A percentile compares a stretch with the other conserved stretches of the same genome.
Conservation (phyloP, 2,113 vertebrate genomes). For the Heloderma charlesbogerti region DNA sequence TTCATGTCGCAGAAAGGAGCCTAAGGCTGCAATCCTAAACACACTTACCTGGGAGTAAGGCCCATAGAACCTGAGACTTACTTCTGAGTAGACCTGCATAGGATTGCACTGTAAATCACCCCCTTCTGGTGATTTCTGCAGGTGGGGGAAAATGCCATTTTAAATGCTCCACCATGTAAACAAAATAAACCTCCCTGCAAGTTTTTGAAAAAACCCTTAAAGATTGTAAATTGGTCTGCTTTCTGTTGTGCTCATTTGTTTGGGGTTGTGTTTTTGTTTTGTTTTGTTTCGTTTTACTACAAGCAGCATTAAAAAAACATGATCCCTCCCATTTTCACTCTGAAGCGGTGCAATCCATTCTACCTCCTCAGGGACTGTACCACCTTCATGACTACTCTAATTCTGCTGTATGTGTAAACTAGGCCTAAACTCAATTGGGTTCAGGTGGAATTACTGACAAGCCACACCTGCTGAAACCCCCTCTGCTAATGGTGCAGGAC, state of each 20-base stretch:
- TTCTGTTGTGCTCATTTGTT: no score
- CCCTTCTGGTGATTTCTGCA: not conserved
- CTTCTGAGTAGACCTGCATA: no score
- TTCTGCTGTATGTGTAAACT: not conserved
- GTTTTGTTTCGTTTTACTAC: not conserved
- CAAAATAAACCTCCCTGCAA: not conserved
- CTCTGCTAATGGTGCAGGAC: no score
- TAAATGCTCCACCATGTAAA: not conserved
- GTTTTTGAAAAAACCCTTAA: no score
- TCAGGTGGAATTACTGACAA: not conserved
- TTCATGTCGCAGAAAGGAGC: no score
- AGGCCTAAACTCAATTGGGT: not conserved
- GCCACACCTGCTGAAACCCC: not conserved
- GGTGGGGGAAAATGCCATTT: not conserved
- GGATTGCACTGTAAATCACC: no score
- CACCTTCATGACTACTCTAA: not conserved
- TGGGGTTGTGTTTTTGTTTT: not conserved
- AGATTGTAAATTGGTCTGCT: no score
- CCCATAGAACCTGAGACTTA: no score
- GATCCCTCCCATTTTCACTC: not conserved
- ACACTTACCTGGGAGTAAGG: no score
- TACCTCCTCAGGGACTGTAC: not conserved
- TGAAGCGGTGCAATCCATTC: not conserved
- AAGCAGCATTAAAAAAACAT: not conserved
- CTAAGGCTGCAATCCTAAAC: no score